Conservation (phyloP, 2,113 vertebrate genomes). For the Heterotilapia buettikoferi region DNA sequence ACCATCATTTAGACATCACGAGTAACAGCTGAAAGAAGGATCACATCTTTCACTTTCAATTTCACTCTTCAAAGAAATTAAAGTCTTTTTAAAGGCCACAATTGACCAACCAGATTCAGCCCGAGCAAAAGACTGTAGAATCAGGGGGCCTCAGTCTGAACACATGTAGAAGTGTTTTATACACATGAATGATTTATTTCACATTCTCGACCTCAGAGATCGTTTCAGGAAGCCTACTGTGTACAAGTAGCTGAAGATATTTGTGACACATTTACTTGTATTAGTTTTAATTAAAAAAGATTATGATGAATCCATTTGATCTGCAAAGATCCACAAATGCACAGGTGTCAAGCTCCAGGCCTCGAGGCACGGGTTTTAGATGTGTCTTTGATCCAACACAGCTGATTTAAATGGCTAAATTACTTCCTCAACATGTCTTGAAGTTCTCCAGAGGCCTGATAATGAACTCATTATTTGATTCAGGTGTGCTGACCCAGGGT, state of each 20-base stretch:
- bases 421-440: too few species aligned
- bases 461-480: too few species aligned
- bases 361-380: too few species aligned
- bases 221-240: rapidly evolving
- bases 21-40: rapidly evolving
- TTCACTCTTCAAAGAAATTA: background rate
- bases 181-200: background rate
- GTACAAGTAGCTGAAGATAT: rapidly evolving
- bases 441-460: too few species aligned
- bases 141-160: background rate
- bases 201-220: background rate
- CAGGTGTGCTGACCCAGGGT: too few species aligned
- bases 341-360: too few species aligned
- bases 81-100: background rate
- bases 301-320: background rate
- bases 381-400: too few species aligned
- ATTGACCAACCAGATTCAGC: too few species aligned
- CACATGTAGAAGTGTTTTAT: background rate
- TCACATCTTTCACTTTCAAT: background rate
- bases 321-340: too few species aligned
- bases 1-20: background rate
- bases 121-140: rapidly evolving
- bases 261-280: background rate
- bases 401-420: too few species aligned
- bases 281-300: rapidly evolving